Evolutionary conservation across 2,113 vertebrate genomes (phyloP), one percentile per base, ranked within the genome.

Genomic region (Pterophyllum scalare): DNA sequence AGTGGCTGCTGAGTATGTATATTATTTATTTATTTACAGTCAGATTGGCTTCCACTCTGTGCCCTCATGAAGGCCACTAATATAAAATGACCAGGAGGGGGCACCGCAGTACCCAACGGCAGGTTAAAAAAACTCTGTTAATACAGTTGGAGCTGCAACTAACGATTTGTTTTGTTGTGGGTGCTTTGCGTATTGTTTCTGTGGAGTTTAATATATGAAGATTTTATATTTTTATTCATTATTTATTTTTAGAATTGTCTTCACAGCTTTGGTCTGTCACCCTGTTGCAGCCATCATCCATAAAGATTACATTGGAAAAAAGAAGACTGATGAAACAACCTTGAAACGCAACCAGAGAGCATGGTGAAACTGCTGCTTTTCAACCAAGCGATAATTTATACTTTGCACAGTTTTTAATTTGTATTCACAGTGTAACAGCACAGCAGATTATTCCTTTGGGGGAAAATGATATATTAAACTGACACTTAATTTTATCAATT

Each of bases 241-340:
- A 54, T 72, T 33, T 52, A 5, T 1, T 72, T 70, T 31, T 49
- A 52, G 11, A 49, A 52, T 70, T 19, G 9, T 70, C 28, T 67
- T 28, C 28, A 28, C 28, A 24, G 9, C 20, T 52, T 72, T 12
- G 1, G 28, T 52, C 65, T 72, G 6, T 52, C 65, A 70, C 65
- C 65, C 65, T 31, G 57, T 38, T 5, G 75, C 22, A 60, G 20
- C 40, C 12, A 3, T 81, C 26, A 81, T 81, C 26, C 28, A n/a
- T 60, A 15, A 49, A 35, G 57, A 81, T 81, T 59, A 72, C 20
- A 74, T 17, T 0, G 1, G 59, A 31, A 60, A 40, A 57, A 81
- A 40, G 43, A 62, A 35, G 59, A 54, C 46, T 79, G 77, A 62
- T 79, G 31, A 79, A 62, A 54, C 59, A 52, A 52, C 59, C 46